These are phyloP conservation scores for Orgyia antiqua DNA, from an alignment of 2,888 invertebrate genomes.

Conservation along the genomic window DNA sequence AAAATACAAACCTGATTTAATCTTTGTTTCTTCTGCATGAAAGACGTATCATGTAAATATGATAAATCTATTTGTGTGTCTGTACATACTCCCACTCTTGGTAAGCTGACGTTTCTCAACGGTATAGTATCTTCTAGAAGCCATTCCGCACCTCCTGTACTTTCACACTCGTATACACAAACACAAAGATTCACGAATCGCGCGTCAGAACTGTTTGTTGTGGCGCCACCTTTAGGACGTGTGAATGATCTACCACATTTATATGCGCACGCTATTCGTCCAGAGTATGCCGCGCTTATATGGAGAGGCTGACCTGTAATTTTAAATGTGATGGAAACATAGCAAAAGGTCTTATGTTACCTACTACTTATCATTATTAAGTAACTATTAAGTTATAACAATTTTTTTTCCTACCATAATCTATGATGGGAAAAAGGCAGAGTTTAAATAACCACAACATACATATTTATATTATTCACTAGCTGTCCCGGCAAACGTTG, in stretches of 20 bases:
- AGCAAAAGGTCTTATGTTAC: too few species aligned
- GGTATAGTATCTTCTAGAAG: constrained; percentile 97
- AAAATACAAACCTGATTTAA: constrained; percentile 84
- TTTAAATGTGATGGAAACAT: too few species aligned
- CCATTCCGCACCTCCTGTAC: constrained; percentile 96
- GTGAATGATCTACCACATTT: constrained; percentile 95
- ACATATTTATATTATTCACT: too few species aligned
- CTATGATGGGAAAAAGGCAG: too few species aligned
- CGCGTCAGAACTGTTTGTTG: constrained; percentile 79
- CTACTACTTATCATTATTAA: too few species aligned
- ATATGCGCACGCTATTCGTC: constrained; percentile 97
- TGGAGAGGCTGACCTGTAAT: constrained; percentile 88
- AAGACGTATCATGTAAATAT: constrained; percentile 87
- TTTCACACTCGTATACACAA: constrained; percentile 99
- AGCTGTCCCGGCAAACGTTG: too few species aligned
- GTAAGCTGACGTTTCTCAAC: constrained; percentile 93
- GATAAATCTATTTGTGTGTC: constrained; percentile 91
- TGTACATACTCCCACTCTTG: constrained; percentile 86
- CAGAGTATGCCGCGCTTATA: constrained; percentile 98
- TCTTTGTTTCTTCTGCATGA: constrained; percentile 89
- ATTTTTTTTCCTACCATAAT: too few species aligned
- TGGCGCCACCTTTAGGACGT: constrained; percentile 86
- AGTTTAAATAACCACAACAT: too few species aligned
- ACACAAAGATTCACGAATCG: constrained; percentile 94
- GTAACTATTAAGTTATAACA: too few species aligned